A percentile compares a stretch with the other conserved stretches of the same genome.
Conservation (phyloP, 2,113 vertebrate species). For the Ranitomeya variabilis region DNA sequence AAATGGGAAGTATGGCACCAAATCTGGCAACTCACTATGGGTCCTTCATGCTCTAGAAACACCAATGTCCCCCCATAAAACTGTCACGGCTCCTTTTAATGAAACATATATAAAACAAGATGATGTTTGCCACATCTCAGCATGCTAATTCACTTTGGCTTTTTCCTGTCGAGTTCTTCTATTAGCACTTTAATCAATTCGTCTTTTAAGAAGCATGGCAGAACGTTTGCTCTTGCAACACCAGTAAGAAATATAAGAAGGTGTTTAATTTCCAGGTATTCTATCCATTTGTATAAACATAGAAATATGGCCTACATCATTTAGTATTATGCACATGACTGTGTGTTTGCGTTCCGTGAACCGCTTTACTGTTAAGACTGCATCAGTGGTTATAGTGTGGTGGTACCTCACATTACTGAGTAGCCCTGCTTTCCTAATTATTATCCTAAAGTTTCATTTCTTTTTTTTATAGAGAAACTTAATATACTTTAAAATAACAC, state of each 20-base stretch:
- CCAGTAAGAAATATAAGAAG: slow-evolving; percentile 66
- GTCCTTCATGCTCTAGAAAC: slow-evolving; percentile 75
- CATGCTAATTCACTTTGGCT: slow-evolving; percentile 73
- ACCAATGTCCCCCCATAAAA: slow-evolving; percentile 81
- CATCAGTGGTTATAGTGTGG: slow-evolving; percentile 44
- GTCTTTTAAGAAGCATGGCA: slow-evolving; percentile 64
- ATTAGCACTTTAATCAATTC: slow-evolving; percentile 69
- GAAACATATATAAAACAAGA: slow-evolving; percentile 78
- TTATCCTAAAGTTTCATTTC: slow-evolving; percentile 53
- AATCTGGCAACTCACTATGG: slow-evolving; percentile 74
- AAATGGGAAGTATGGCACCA: slow-evolving; percentile 74
- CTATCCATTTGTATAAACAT: slow-evolving; percentile 66
- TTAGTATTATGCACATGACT: slow-evolving; percentile 40
- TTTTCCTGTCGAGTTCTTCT: slow-evolving; percentile 66
- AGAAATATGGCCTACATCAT: slow-evolving; percentile 61
- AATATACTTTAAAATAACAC: slow-evolving; percentile 53
- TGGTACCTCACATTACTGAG: slow-evolving; percentile 26
- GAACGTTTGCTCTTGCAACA: slow-evolving; percentile 58
- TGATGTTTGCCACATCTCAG: slow-evolving; percentile 73
- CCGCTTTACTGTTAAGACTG: slow-evolving; percentile 47
- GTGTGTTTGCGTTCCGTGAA: slow-evolving; percentile 39
- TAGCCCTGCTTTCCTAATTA: slow-evolving; percentile 39
- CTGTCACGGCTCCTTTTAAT: slow-evolving; percentile 78
- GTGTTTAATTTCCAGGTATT: slow-evolving; percentile 69
- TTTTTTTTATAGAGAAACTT: slow-evolving; percentile 34